These are phyloP conservation scores for Eulithis prunata DNA, from an alignment of 2,888 invertebrate genomes.

Conservation along the genomic window DNA sequence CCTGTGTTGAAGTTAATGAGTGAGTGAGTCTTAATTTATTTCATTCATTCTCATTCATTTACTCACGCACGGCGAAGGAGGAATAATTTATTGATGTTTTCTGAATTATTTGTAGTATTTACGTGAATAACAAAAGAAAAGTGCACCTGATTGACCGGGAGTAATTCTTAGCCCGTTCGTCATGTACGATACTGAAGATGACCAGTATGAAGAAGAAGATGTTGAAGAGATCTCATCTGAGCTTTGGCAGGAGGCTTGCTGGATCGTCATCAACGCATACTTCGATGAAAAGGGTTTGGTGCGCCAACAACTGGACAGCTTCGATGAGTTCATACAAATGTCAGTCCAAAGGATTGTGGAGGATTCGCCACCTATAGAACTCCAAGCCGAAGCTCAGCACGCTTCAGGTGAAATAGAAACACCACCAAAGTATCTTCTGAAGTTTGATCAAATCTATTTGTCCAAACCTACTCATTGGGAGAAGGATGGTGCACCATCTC, in stretches of 20 bases:
- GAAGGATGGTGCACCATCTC: constrained; percentile 99
- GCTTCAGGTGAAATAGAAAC: constrained; percentile 96
- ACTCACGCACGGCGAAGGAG: no score
- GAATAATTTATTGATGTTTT: no score
- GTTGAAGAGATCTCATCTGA: constrained; percentile 98
- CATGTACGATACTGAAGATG: constrained; percentile 83
- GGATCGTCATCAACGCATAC: constrained; percentile 99
- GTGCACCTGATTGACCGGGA: not conserved
- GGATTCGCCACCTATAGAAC: constrained; percentile 98
- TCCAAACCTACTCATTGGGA: constrained; percentile 99
- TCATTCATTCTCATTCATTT: no score
- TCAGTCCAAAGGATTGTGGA: constrained; percentile 99
- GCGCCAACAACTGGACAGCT: constrained; percentile 99
- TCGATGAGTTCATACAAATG: constrained; percentile 99
- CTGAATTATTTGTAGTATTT: no score
- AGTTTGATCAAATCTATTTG: constrained; percentile 99
- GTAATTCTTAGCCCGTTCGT: constrained; percentile 35
- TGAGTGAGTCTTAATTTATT: no score
- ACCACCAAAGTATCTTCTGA: constrained; percentile 95
- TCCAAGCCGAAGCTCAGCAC: constrained; percentile 99
- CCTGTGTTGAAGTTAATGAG: no score
- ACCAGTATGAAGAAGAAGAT: constrained; percentile 92
- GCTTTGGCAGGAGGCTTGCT: constrained; percentile 99
- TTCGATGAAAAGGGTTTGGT: constrained; percentile 99
- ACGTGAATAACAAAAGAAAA: no score